phyloP scores from a whole-genome alignment of 2,888 invertebrate species.

The Cantharis nigra region DNA sequence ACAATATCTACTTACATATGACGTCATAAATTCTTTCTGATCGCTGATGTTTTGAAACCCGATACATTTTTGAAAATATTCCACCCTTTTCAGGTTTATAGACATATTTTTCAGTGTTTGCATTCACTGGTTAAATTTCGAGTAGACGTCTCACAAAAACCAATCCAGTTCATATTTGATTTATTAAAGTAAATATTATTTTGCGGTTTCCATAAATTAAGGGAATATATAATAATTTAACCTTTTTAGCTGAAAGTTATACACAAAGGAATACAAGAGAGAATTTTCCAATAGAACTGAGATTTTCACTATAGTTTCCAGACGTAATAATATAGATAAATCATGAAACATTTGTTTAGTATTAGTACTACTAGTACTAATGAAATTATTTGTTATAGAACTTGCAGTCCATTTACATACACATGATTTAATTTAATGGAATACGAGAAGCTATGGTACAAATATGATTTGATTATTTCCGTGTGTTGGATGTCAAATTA shows the following conservation, averaged over 20 bases:
- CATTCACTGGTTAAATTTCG: neutral
- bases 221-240: neutral
- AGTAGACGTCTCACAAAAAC: neutral
- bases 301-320: neutral
- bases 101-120: neutral
- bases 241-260: neutral
- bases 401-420: neutral
- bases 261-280: neutral
- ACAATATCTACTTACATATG: too few relatives aligned
- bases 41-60: too few relatives aligned
- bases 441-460: neutral
- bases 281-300: neutral
- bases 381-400: neutral
- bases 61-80: neutral
- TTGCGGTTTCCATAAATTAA: neutral
- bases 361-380: neutral
- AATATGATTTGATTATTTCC: neutral
- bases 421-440: neutral
- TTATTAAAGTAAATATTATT: neutral
- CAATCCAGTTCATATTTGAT: neutral
- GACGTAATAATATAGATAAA: neutral
- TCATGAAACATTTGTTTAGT: neutral
- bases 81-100: neutral
- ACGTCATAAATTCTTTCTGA: too few relatives aligned
- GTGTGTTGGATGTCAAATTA: neutral